Percentiles rank a stretch among this genome's conserved stretches.
Evolutionary conservation across 2,113 vertebrate genomes (phyloP).

Genomic region (Perca fluviatilis): DNA sequence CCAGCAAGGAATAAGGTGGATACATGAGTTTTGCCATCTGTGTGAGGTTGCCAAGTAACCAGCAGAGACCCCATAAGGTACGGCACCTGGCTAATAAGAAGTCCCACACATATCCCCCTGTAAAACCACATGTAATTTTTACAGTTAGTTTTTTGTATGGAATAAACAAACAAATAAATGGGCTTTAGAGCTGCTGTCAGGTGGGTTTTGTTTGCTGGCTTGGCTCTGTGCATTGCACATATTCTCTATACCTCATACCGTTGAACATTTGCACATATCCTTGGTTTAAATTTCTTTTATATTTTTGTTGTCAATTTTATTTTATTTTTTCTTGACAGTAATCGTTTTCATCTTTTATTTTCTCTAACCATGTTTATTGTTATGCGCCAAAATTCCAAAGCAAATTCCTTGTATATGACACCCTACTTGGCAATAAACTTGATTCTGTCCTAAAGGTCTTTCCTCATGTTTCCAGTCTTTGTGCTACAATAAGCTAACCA

Average conservation of each 20-base stretch:
- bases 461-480: not conserved
- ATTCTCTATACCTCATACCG: not conserved
- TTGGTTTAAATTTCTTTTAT: not conserved
- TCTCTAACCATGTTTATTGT: not conserved
- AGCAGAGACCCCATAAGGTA: not conserved
- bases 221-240: not conserved
- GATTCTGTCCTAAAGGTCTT: not conserved
- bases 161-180: not conserved
- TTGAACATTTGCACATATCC: not conserved
- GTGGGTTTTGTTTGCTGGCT: not conserved
- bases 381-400: not conserved
- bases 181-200: not conserved
- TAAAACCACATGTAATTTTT: not conserved
- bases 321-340: not conserved
- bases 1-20: no score
- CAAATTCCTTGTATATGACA: no score
- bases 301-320: not conserved
- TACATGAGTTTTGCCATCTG: not conserved
- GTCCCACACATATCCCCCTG: not conserved
- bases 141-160: not conserved
- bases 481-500: not conserved
- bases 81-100: not conserved
- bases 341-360: not conserved
- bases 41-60: not conserved
- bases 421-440: not conserved